Evolutionary conservation across 2,888 invertebrate genomes (phyloP).

Genomic region (Drosophila nigricruria): DNA sequence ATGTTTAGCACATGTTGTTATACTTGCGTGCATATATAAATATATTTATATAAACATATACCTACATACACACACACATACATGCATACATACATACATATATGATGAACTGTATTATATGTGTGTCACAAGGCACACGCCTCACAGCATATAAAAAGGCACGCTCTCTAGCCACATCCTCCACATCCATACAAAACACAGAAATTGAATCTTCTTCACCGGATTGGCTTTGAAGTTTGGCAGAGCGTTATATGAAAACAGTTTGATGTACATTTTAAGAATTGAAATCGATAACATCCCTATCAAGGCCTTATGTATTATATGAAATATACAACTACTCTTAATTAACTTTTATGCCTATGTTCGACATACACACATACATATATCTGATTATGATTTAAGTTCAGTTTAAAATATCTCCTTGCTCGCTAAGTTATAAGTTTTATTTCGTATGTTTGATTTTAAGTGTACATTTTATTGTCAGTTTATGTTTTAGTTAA

Average conservation of each 20-base stretch:
- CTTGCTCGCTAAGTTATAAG: slow-evolving; percentile 66
- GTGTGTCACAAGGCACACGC: slow-evolving; percentile 68
- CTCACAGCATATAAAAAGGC: slow-evolving; percentile 25
- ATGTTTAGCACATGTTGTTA: slow-evolving; percentile 59
- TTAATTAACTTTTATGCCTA: slow-evolving; percentile 60
- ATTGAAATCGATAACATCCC: slow-evolving; percentile 42
- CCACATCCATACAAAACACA: slow-evolving; percentile 17
- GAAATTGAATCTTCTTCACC: slow-evolving; percentile 12
- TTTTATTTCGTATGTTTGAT: slow-evolving; percentile 47
- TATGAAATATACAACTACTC: slow-evolving; percentile 69
- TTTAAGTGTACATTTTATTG: slow-evolving; percentile 72
- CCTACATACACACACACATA: slow-evolving; percentile 20
- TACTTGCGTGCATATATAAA: slow-evolving; percentile 29
- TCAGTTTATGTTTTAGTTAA: slow-evolving; percentile 66
- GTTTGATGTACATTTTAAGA: slow-evolving; percentile 47
- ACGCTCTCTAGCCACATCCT: slow-evolving; percentile 28
- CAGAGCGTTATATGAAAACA: slow-evolving; percentile 18
- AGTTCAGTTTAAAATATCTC: slow-evolving; percentile 45
- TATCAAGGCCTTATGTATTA: slow-evolving; percentile 75
- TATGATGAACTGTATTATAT: slow-evolving; percentile 66
- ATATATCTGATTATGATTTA: slow-evolving; percentile 50
- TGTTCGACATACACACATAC: slow-evolving; percentile 52
- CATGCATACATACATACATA: slow-evolving; percentile 27
- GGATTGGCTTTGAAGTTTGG: slow-evolving; percentile 41
- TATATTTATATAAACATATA: slow-evolving; percentile 32